Percentiles rank a stretch among this genome's conserved stretches.
These are phyloP conservation scores for Drosophila asahinai DNA, from an alignment of 1,140 invertebrate species.

Conservation along the genomic window DNA sequence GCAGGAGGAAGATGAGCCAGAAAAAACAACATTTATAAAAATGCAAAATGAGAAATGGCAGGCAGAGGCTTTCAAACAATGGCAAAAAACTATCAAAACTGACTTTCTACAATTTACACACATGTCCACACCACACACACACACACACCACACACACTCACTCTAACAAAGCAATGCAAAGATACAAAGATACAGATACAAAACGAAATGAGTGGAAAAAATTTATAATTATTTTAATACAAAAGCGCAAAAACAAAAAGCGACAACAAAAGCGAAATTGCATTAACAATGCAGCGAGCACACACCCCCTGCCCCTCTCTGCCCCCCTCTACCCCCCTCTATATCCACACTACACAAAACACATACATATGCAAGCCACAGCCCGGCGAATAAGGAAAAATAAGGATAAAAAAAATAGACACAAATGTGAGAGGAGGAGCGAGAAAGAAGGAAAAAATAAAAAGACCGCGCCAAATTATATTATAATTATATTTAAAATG, in stretches of 20 bases:
- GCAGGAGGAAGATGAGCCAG: slow-evolving; percentile 18
- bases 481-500: slow-evolving; percentile 84
- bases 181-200: slow-evolving; percentile 48
- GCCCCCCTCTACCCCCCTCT: neutral
- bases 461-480: slow-evolving; percentile 71
- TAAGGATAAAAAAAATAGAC: slow-evolving; percentile 9
- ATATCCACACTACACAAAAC: neutral
- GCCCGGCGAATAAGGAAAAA: slow-evolving; percentile 1
- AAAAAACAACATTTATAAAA: slow-evolving; percentile 27
- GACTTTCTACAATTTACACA: slow-evolving; percentile 77
- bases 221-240: slow-evolving; percentile 83
- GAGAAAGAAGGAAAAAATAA: slow-evolving; percentile 29
- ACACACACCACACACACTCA: slow-evolving; percentile 20
- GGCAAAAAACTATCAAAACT: slow-evolving; percentile 79
- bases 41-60: slow-evolving; percentile 41
- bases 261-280: slow-evolving; percentile 73
- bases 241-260: slow-evolving; percentile 68
- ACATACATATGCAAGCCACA: slow-evolving; percentile 29
- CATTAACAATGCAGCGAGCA: slow-evolving; percentile 76
- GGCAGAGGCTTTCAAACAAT: slow-evolving; percentile 57
- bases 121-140: slow-evolving; percentile 34
- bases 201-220: slow-evolving; percentile 69
- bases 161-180: slow-evolving; percentile 32
- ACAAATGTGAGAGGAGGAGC: slow-evolving; percentile 30
- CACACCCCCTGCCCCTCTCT: neutral